A percentile compares a stretch with the other conserved stretches of the same genome.
Evolutionary conservation across 2,797 vertebrate species (phyloP).

Genomic region (Syncerus caffer): DNA sequence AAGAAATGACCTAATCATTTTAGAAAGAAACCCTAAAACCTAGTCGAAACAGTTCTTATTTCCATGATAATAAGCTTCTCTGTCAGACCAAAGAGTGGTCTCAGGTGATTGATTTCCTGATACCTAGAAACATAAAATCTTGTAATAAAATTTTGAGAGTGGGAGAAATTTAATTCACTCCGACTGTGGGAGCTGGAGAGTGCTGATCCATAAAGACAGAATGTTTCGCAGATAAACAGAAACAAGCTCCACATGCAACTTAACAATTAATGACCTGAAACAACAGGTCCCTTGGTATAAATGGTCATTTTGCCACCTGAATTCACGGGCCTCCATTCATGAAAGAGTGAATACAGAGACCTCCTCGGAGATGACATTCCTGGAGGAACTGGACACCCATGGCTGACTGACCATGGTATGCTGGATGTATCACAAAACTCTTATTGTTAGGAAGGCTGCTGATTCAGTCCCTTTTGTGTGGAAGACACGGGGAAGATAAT

Average conservation of each 20-base stretch:
- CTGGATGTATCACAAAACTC: not conserved
- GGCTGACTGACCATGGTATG: rapidly evolving
- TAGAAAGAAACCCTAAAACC: not conserved
- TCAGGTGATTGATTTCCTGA: conserved; percentile 26
- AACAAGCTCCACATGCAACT: not conserved
- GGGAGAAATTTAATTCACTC: conserved; percentile 23
- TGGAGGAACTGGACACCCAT: not conserved
- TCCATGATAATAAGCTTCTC: not conserved
- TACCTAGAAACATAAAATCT: not conserved
- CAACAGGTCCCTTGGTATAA: not conserved
- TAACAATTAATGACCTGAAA: not conserved
- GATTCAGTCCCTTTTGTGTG: not conserved
- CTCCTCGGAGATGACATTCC: not conserved
- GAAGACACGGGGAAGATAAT: not conserved
- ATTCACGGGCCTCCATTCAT: not conserved
- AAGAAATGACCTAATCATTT: not conserved
- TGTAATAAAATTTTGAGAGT: conserved; percentile 28
- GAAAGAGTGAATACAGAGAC: not conserved
- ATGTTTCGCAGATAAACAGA: not conserved
- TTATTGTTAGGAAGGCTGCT: not conserved
- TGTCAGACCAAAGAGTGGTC: not conserved
- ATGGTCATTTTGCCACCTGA: not conserved
- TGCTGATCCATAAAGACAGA: not conserved
- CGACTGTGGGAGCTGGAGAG: not conserved
- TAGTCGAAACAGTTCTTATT: not conserved